These are phyloP conservation scores for Habroteleia sp. DNA, from an alignment of 2,888 invertebrate species.

Conservation along the genomic window DNA sequence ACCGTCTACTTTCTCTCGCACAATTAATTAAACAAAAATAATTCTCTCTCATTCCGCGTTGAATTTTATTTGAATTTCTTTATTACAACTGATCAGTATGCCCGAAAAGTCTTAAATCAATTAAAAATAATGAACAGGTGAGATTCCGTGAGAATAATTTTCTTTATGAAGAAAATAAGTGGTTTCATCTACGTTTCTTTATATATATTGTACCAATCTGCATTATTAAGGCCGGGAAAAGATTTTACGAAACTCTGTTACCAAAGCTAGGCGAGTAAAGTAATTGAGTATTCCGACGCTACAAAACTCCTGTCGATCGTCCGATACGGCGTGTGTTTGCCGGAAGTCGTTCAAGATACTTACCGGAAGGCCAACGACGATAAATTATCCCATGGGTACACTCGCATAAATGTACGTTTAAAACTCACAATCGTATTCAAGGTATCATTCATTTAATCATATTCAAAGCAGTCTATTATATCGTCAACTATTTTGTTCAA, in stretches of 20 bases:
- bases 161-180: slow-evolving; percentile 3
- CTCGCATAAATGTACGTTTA: slow-evolving; percentile 52
- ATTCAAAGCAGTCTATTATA: slow-evolving; percentile 2
- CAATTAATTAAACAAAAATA: too few relatives aligned
- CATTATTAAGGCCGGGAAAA: slow-evolving; percentile 18
- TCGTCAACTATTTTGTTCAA: not conserved
- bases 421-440: slow-evolving; percentile 41
- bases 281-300: slow-evolving; percentile 78
- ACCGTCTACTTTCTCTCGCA: too few relatives aligned
- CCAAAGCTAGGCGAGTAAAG: slow-evolving; percentile 61
- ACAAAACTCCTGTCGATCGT: slow-evolving; percentile 77
- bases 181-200: slow-evolving; percentile 6
- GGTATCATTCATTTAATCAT: slow-evolving; percentile 22
- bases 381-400: slow-evolving; percentile 69
- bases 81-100: too few relatives aligned
- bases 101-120: too few relatives aligned
- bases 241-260: slow-evolving; percentile 35
- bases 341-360: slow-evolving; percentile 77
- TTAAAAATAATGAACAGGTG: not conserved
- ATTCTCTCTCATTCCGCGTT: too few relatives aligned
- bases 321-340: slow-evolving; percentile 74
- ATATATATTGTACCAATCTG: too few relatives aligned
- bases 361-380: slow-evolving; percentile 75
- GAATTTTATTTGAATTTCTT: too few relatives aligned
- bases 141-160: slow-evolving; percentile 10